phyloP scores from a whole-genome alignment of 2,888 invertebrate genomes.

The Timandra comae region DNA sequence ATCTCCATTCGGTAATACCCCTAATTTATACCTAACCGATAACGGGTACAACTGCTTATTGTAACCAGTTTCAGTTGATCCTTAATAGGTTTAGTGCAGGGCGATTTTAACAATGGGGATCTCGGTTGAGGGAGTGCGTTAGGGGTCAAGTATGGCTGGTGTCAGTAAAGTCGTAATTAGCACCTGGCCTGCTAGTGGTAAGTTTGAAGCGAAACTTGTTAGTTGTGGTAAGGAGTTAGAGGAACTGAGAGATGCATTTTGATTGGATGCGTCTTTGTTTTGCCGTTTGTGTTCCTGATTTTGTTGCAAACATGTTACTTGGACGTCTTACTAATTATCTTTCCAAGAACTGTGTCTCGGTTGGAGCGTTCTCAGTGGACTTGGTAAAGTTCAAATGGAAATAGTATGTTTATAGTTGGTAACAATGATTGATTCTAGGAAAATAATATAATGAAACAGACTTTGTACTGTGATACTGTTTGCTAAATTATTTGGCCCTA shows the following conservation, averaged over 20 bases:
- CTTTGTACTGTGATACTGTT: no score
- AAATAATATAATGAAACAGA: no score
- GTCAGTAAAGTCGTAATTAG: slow-evolving; percentile 48
- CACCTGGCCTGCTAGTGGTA: slow-evolving; percentile 58
- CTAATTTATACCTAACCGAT: slow-evolving; percentile 29
- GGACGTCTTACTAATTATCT: no score
- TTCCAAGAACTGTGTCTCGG: no score
- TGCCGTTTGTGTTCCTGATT: no score
- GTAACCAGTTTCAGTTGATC: slow-evolving; percentile 10
- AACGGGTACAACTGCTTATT: slow-evolving; percentile 18
- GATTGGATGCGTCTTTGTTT: no score
- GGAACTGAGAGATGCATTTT: no score
- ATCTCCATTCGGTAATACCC: slow-evolving; percentile 19
- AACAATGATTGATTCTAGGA: no score
- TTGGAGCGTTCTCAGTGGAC: no score
- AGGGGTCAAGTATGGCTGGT: slow-evolving; percentile 30
- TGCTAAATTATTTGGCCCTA: no score
- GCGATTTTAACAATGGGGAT: background rate
- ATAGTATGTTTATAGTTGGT: no score
- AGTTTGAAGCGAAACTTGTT: slow-evolving; percentile 46
- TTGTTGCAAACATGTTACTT: slow-evolving; percentile 11
- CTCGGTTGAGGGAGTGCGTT: slow-evolving; percentile 8
- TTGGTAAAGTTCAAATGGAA: no score
- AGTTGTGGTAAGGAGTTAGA: slow-evolving; percentile 1
- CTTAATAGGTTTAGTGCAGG: background rate